Percentiles rank a stretch among this genome's conserved stretches.
Conservation (phyloP, 1,140 invertebrate species). For the Aphidius gifuensis region DNA sequence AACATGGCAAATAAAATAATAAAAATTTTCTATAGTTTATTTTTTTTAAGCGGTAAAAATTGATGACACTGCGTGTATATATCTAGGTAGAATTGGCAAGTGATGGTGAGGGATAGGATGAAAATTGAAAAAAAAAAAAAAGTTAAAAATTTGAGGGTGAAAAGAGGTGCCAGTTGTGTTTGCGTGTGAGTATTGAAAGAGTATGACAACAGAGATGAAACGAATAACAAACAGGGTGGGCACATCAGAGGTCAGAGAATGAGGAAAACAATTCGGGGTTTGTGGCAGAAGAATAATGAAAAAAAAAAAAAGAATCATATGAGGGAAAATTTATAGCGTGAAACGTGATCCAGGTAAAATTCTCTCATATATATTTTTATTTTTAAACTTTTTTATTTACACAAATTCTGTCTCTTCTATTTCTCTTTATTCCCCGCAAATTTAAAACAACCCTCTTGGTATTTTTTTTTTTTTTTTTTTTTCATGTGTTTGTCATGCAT, state of each 20-base stretch:
- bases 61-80: no score
- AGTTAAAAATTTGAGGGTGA: no score
- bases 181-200: not conserved
- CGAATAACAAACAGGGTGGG: not conserved
- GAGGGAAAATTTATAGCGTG: constrained; percentile 18
- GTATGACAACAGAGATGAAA: not conserved
- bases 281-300: not conserved
- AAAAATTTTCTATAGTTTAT: no score
- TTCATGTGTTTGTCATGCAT: constrained; percentile 18
- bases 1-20: no score
- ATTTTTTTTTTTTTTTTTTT: constrained; percentile 7
- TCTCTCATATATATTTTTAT: constrained; percentile 20
- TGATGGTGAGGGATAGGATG: no score
- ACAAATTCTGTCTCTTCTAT: constrained; percentile 10
- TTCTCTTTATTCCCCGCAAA: constrained; percentile 9
- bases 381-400: no score
- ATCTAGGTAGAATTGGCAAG: no score
- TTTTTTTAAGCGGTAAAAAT: no score
- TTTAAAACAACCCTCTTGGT: not conserved
- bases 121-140: no score
- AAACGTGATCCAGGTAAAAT: constrained; percentile 23
- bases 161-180: not conserved
- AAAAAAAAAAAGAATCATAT: not conserved
- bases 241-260: constrained; percentile 2
- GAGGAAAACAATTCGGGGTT: not conserved